These are phyloP conservation scores for Apamea epomidion DNA, from an alignment of 2,888 invertebrate genomes.

Conservation along the genomic window DNA sequence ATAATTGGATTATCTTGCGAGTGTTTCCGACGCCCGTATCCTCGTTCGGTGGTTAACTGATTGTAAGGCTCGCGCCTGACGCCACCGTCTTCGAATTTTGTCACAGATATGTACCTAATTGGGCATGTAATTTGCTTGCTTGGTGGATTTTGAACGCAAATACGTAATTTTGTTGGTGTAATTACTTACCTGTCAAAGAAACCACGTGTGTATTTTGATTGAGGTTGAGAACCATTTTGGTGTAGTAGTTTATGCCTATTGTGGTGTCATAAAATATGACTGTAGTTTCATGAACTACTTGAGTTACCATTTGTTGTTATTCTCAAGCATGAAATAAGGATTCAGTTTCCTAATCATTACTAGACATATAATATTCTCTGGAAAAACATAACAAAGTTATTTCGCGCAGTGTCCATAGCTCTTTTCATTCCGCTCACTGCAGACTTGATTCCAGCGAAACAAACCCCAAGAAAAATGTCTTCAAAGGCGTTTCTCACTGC, in stretches of 20 bases:
- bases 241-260: neutral
- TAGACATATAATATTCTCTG: neutral
- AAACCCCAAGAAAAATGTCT: conserved; percentile 21
- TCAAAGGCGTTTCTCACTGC: conserved; percentile 13
- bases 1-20: conserved; percentile 80
- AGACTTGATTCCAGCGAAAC: conserved; percentile 1
- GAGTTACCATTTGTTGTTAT: neutral
- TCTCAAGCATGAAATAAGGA: neutral
- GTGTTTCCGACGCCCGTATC: conserved; percentile 73
- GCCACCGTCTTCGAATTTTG: conserved; percentile 64
- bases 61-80: conserved; percentile 57
- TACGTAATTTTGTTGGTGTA: conserved; percentile 31
- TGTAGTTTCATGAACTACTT: neutral
- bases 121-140: conserved; percentile 61
- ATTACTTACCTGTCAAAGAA: conserved; percentile 35
- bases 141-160: conserved; percentile 44
- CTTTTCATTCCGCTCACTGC: neutral
- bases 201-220: conserved; percentile 3
- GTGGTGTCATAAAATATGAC: neutral
- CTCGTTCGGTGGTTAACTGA: conserved; percentile 73
- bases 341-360: neutral
- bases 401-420: neutral
- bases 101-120: conserved; percentile 66
- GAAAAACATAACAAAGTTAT: neutral
- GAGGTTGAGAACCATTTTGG: neutral